Evolutionary conservation across 2,113 vertebrate genomes (phyloP), one percentile per base, ranked within the genome.

Genomic region (Tyto alba): DNA sequence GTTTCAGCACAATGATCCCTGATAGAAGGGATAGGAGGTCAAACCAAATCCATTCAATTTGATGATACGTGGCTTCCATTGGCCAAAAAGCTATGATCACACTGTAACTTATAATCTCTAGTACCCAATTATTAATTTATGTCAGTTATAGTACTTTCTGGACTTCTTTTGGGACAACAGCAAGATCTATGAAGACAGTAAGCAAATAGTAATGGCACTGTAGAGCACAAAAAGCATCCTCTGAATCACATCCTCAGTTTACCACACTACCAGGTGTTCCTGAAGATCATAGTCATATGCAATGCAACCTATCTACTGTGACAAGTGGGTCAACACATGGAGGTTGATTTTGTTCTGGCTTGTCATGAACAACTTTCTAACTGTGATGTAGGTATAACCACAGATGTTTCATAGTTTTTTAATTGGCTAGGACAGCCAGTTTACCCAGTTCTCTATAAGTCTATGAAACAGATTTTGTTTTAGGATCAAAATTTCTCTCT

Each of bases 21-120:
- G 38, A 22, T 6, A 63, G 19, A 25, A 74, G 47, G 3, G 10
- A 5, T 21, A 22, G 13, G 64, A 64, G 23, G 15, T 53, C 23
- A 78, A 50, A 79, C 34, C 6, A 11, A 36, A 30, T 53, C 30
- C 0, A 1, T 3, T 45, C 17, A 72, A 34, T 40, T 62, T 6
- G 1, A 29, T 20, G 50, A 2, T 23, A 59, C 0, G 1, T 47
- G 19, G 5, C 22, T 40, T 89, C 18, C 34, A 40, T 11, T 45
- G 8, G 5, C 32, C 10, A 47, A 5, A 69, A 11, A 63, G 13
- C 7, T 62, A 26, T 36, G 68, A 55, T 67, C 23, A 59, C 38
- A 50, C 25, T 8, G 27, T 62, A 84, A 66, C 7, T 22, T 60
- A 47, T 74, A 75, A 56, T 20, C 7, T 48, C 8, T 26, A 53